Conservation (phyloP, 2,888 invertebrate species). For the Seira sanloemensis region DNA sequence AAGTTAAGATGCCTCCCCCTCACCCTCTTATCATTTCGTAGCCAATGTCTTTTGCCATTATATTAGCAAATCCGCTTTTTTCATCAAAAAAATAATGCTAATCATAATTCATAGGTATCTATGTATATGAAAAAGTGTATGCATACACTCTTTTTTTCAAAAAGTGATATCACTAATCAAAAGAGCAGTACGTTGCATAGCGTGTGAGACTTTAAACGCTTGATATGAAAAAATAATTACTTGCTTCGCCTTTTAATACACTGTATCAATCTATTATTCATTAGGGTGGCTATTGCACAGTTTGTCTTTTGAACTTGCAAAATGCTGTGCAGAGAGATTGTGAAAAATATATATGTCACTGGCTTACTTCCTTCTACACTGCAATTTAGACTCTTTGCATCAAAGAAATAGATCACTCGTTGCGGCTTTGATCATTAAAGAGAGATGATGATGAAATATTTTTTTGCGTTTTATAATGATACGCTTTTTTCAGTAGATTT, state of each 20-base stretch:
- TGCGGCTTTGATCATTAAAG: not conserved
- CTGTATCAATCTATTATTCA: not conserved
- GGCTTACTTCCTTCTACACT: constrained; percentile 16
- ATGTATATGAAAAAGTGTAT: no score
- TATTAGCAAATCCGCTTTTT: not conserved
- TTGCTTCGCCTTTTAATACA: not conserved
- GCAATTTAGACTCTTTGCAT: not conserved
- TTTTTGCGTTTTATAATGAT: no score
- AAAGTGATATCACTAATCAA: not conserved
- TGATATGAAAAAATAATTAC: not conserved
- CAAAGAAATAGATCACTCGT: not conserved
- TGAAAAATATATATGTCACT: constrained; percentile 22
- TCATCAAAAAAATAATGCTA: no score
- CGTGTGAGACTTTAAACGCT: not conserved
- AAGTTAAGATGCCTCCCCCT: no score
- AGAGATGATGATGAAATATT: not conserved
- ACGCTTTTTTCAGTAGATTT: no score
- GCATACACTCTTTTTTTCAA: no score
- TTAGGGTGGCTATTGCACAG: not conserved
- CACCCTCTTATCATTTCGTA: not conserved
- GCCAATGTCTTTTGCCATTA: not conserved
- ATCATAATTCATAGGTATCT: no score
- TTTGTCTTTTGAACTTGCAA: constrained; percentile 29
- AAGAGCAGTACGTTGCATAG: not conserved
- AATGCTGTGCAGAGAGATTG: constrained; percentile 10